Evolutionary conservation across 2,797 vertebrate species (phyloP), one percentile per base, ranked within the genome.

Genomic region (Malacoraja senta): DNA sequence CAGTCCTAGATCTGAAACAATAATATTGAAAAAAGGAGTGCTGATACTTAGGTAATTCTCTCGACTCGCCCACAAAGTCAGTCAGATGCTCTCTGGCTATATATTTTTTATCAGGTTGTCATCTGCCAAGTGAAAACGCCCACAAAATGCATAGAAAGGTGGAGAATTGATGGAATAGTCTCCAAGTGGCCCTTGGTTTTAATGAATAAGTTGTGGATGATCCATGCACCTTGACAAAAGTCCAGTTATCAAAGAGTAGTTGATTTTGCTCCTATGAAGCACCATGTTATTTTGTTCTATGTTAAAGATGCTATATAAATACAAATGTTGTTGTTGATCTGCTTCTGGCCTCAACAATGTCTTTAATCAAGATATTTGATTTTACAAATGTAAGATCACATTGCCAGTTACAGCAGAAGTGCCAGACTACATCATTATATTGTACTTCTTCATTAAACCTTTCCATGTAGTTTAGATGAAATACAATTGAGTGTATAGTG

Each of bases 131-230:
- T 88, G 63, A 88, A 88, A 88, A 32, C 32, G 10, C 63, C n/a
- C n/a, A 88, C 19, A 88, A 61, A 88, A 68, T 88, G 84, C 84
- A 88, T 88, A 88, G 84, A 88, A 88, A n/a, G 19, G 63, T 88
- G 84, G 38, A 68, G 68, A 63, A n/a, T 68, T 68, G 63, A 32
- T 88, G 21, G 61, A 65, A 9, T 68, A 68, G 84, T 88, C 84
- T 88, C n/a, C 84, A 35, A 63, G n/a, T 88, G n/a, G 63, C 17
- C 32, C 63, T 63, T 88, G 84, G 17, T 32, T 35, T 88, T 68
- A 88, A 88, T 32, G 84, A 88, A 68, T 19, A 63, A 88, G 32
- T 88, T 88, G 84, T 88, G 32, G 84, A 88, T 68, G 21, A 63
- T 35, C 68, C 32, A 65, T 65, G 61, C 13, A 88, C 84, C 65